Evolutionary conservation across 2,888 invertebrate genomes (phyloP), one percentile per base, ranked within the genome.

Genomic region (Parnassius apollo): DNA sequence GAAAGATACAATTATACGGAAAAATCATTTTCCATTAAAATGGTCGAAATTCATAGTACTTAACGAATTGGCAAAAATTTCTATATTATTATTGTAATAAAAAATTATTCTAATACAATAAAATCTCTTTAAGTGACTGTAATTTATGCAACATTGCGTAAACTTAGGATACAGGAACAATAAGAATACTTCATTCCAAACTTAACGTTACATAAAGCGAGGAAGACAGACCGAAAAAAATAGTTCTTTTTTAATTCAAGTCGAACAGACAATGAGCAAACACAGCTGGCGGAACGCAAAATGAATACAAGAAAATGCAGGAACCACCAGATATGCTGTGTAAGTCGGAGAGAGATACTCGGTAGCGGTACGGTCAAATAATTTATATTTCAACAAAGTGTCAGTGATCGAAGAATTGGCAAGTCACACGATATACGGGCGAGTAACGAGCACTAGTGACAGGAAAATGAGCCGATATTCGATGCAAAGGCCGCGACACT

Each of bases 221-320:
- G 75, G 78, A 79, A 81, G 85, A 88, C 86, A 80, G 77, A 74
- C 77, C 74, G 74, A 82, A 85, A 82, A 82, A 86, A 87, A 86
- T 83, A 78, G 83, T 77, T 78, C 75, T 82, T 86, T 86, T 88
- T 87, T 81, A 83, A 86, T 86, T 88, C 85, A 85, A 90, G 83
- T 72, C 80, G 77, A 79, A 80, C 84, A 88, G 88, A 90, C 91
- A 90, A 90, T 89, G 91, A 91, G 83, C 88, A 86, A 90, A 88
- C 88, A 86, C 87, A 88, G 87, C 83, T 88, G 88, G 83, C 69
- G 83, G 90, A 89, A 91, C 90, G 89, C 87, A 90, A 91, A 91
- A 90, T 81, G 83, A 88, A 78, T 70, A 72, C 71, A 74, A 81
- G 80, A 78, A 79, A 79, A 80, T 75, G 81, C 57, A 65, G 63